A percentile compares a stretch with the other conserved stretches of the same genome.
These are phyloP conservation scores for Anoplophora glabripennis DNA, from an alignment of 1,140 invertebrate genomes.

Conservation along the genomic window DNA sequence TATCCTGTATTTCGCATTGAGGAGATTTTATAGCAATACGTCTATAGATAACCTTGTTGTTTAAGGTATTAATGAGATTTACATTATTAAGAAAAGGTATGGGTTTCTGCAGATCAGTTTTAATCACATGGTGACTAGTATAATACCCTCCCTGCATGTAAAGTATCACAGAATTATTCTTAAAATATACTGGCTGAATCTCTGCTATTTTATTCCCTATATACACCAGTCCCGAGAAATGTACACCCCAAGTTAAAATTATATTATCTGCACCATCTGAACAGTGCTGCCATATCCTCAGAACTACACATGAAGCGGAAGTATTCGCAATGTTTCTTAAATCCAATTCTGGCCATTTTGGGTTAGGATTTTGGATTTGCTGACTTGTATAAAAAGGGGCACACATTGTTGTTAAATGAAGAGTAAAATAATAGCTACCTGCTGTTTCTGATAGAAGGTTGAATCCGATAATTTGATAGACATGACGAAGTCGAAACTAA, in stretches of 20 bases:
- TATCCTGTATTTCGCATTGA: conserved; percentile 63
- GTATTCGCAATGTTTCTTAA: conserved; percentile 16
- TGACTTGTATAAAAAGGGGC: conserved; percentile 87
- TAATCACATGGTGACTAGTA: conserved; percentile 51
- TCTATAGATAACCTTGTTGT: conserved; percentile 38
- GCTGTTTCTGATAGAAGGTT: conserved; percentile 34
- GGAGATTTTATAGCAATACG: conserved; percentile 46
- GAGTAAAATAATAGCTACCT: conserved; percentile 65
- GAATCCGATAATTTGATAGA: conserved; percentile 43
- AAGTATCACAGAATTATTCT: conserved; percentile 79
- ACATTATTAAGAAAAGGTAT: conserved; percentile 41
- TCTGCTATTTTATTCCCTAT: conserved; percentile 71
- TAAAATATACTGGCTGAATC: conserved; percentile 68
- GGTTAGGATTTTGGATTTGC: conserved; percentile 66
- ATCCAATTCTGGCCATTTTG: conserved; percentile 69
- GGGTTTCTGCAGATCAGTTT: conserved; percentile 35
- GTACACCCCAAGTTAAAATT: conserved; percentile 79
- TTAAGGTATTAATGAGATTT: conserved; percentile 37
- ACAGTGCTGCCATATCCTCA: conserved; percentile 57
- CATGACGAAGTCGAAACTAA: conserved; percentile 45
- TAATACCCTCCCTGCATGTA: conserved; percentile 86
- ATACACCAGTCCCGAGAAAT: conserved; percentile 76
- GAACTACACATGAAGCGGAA: conserved; percentile 52
- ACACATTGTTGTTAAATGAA: conserved; percentile 76
- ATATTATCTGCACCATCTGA: conserved; percentile 50